Percentiles rank a stretch among this genome's conserved stretches.
Conservation (phyloP, 2,797 vertebrate species). For the Tolypeutes matacus region DNA sequence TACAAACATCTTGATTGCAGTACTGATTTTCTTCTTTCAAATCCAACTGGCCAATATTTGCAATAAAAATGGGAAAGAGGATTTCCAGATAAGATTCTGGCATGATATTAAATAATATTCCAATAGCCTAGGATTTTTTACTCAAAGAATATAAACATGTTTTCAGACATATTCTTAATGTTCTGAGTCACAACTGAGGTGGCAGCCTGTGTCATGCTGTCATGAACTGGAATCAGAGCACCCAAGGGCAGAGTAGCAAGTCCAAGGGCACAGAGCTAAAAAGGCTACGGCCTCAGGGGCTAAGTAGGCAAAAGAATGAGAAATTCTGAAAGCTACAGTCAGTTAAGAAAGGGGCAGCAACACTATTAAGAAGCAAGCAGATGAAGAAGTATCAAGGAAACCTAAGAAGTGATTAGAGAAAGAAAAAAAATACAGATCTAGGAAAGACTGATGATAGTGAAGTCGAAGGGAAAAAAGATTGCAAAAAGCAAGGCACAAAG, state of each 20-base stretch:
- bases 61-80: neutral
- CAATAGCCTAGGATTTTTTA: neutral
- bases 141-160: neutral
- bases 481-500: neutral
- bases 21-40: conserved; percentile 40
- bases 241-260: neutral
- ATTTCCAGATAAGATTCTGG: conserved; percentile 8
- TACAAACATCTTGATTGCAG: neutral
- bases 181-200: neutral
- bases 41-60: neutral
- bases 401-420: neutral
- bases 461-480: neutral
- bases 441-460: neutral
- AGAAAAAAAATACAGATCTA: neutral
- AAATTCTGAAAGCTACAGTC: neutral
- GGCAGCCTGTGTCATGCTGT: neutral
- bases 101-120: conserved; percentile 3
- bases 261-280: neutral
- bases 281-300: neutral
- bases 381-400: neutral
- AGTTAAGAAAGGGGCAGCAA: neutral
- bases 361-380: neutral
- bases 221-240: neutral
- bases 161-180: neutral
- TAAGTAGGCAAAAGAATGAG: neutral